A percentile compares a stretch with the other conserved stretches of the same genome.
Conservation (phyloP, 1,140 invertebrate species). For the Bombus pascuorum region DNA sequence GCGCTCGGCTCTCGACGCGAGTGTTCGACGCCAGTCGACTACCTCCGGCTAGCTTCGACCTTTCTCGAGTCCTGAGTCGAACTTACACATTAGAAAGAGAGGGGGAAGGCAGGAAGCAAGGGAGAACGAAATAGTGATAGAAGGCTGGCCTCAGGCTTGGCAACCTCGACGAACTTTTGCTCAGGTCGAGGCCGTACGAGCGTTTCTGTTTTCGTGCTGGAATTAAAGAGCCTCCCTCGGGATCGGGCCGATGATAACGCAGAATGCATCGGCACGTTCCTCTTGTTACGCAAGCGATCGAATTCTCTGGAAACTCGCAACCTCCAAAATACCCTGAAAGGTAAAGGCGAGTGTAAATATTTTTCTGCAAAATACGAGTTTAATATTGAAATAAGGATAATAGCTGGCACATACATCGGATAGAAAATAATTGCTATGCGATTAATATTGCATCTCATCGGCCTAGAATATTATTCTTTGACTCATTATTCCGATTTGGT, state of each 20-base stretch:
- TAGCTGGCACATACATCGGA: not conserved
- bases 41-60: conserved; percentile 46
- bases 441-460: not conserved
- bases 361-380: not conserved
- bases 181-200: conserved; percentile 65
- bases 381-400: not conserved
- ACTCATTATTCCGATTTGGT: not conserved
- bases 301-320: not conserved
- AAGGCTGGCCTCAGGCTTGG: conserved; percentile 39
- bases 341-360: not conserved
- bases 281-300: conserved; percentile 32
- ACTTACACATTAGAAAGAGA: not conserved
- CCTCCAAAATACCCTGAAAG: not conserved
- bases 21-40: conserved; percentile 57
- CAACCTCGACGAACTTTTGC: conserved; percentile 66
- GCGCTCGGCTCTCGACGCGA: conserved; percentile 55
- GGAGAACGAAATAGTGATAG: conserved; percentile 14
- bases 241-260: conserved; percentile 41
- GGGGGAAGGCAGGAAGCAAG: not conserved
- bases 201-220: conserved; percentile 58
- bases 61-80: conserved; percentile 31
- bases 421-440: not conserved
- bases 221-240: conserved; percentile 41
- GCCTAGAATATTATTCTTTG: not conserved
- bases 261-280: conserved; percentile 16